These are phyloP conservation scores for Epinotia nisella DNA, from an alignment of 2,888 invertebrate species.

Conservation along the genomic window DNA sequence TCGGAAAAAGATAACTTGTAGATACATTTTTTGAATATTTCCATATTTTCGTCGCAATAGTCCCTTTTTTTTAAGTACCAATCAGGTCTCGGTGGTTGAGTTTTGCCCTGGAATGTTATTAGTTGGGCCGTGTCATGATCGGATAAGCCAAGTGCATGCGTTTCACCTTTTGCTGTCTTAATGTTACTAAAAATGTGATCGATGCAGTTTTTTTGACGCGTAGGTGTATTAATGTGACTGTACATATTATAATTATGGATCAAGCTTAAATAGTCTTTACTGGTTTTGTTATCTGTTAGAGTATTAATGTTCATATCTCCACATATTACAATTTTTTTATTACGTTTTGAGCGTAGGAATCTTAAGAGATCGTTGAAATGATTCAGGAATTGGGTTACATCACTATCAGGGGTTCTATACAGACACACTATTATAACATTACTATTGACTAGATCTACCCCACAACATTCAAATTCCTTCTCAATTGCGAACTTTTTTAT, in stretches of 20 bases:
- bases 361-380: slow-evolving; percentile 3
- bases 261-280: background rate
- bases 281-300: slow-evolving; percentile 7
- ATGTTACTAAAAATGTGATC: slow-evolving; percentile 18
- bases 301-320: slow-evolving; percentile 12
- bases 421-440: slow-evolving; percentile 12
- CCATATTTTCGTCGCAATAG: slow-evolving; percentile 3
- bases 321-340: background rate
- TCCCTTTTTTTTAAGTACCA: slow-evolving; percentile 3
- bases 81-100: background rate
- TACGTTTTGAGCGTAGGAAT: background rate
- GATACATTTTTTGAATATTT: slow-evolving; percentile 7
- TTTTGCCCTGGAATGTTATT: background rate
- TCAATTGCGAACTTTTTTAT: background rate
- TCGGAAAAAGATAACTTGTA: slow-evolving; percentile 10
- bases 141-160: background rate
- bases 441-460: slow-evolving; percentile 4
- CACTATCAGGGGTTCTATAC: slow-evolving; percentile 25
- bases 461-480: slow-evolving; percentile 28
- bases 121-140: slow-evolving; percentile 1
- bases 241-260: background rate
- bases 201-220: background rate
- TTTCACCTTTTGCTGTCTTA: slow-evolving; percentile 9
- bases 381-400: slow-evolving; percentile 6
- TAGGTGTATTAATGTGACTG: slow-evolving; percentile 8